These are phyloP conservation scores for Pegoplata infirma DNA, from an alignment of 2,888 invertebrate genomes.

Conservation along the genomic window DNA sequence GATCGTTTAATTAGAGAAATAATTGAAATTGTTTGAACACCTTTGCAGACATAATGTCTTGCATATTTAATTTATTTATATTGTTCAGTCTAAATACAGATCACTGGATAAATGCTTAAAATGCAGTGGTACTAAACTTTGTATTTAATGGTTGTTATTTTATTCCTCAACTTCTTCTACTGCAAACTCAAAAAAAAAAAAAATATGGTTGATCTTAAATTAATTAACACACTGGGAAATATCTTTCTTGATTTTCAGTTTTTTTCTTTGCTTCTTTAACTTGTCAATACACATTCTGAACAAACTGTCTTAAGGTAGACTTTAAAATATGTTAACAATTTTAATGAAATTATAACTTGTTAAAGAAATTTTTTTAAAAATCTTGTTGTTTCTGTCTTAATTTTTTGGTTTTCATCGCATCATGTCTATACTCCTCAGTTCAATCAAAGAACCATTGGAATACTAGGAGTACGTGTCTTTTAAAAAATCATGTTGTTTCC, in stretches of 20 bases:
- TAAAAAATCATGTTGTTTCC: background rate
- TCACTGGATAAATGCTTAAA: background rate
- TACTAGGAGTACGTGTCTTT: background rate
- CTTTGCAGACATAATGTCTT: constrained; percentile 54
- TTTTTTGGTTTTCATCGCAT: no score
- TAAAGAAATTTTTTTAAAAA: constrained; percentile 56
- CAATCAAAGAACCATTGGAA: background rate
- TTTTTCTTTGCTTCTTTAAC: no score
- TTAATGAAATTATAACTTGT: constrained; percentile 63
- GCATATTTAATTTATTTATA: constrained; percentile 44
- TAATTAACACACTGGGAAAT: constrained; percentile 64
- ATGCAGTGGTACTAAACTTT: background rate
- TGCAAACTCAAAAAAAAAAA: background rate
- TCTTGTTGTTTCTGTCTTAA: background rate
- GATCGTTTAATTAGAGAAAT: constrained; percentile 76
- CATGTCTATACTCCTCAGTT: background rate
- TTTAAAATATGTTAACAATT: constrained; percentile 58
- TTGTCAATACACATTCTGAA: constrained; percentile 4
- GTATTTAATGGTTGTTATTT: background rate
- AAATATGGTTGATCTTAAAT: constrained; percentile 57
- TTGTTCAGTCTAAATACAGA: background rate
- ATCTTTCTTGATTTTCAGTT: constrained; percentile 41
- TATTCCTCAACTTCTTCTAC: background rate
- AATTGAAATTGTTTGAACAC: constrained; percentile 76
- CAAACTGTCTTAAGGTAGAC: constrained; percentile 30